Conservation (phyloP, 2,113 vertebrate genomes). For the Opisthocomus hoazin region DNA sequence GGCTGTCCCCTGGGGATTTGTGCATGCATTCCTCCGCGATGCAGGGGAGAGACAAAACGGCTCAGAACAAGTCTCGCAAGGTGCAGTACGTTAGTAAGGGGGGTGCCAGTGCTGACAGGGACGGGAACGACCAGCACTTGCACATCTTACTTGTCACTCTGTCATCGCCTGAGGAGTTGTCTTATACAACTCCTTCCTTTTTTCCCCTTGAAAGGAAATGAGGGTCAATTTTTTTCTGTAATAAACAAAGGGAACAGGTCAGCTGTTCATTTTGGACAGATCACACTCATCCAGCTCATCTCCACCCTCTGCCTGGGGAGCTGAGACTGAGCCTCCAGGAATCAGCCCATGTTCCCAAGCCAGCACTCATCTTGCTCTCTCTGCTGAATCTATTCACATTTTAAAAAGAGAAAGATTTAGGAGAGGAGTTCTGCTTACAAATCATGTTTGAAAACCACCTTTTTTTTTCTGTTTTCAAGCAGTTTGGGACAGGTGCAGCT, state of each 20-base stretch:
- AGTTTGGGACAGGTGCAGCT: neutral
- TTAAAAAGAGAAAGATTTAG: neutral
- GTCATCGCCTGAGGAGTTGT: neutral
- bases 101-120: neutral
- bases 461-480: neutral
- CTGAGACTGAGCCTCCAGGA: neutral
- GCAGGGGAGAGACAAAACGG: accelerated
- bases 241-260: neutral
- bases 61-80: neutral
- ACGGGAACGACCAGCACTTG: neutral
- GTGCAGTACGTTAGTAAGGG: neutral
- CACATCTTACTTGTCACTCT: neutral
- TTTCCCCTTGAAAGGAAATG: neutral
- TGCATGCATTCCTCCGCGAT: neutral
- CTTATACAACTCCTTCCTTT: neutral
- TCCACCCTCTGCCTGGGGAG: neutral
- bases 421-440: neutral
- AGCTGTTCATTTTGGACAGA: neutral
- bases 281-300: neutral
- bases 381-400: neutral
- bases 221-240: neutral
- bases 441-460: neutral
- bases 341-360: neutral
- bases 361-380: neutral
- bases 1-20: neutral